Evolutionary conservation across 2,113 vertebrate species (phyloP).

Genomic region (Mugil cephalus): DNA sequence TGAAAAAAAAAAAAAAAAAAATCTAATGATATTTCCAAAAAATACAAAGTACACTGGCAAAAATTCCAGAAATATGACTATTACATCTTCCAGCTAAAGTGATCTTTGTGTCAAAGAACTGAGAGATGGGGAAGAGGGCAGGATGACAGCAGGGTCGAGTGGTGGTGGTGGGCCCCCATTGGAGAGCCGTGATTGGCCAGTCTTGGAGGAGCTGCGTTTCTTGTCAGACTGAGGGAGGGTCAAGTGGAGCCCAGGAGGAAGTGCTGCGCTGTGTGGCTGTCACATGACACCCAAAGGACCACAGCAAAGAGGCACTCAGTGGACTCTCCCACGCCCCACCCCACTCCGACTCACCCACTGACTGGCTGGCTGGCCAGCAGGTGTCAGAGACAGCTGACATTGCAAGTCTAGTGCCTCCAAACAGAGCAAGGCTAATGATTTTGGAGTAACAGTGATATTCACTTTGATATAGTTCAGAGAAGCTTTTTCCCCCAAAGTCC

Average conservation of each 20-base stretch:
- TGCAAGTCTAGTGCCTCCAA: constrained; percentile 76
- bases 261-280: constrained; percentile 67
- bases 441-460: constrained; percentile 86
- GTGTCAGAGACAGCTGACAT: constrained; percentile 65
- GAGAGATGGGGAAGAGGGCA: constrained; percentile 56
- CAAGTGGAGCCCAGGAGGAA: constrained; percentile 66
- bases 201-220: constrained; percentile 59
- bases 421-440: constrained; percentile 82
- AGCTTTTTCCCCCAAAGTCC: constrained; percentile 49
- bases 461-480: constrained; percentile 77
- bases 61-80: constrained; percentile 82
- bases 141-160: constrained; percentile 48
- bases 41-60: constrained; percentile 74
- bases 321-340: constrained; percentile 58
- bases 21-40: constrained; percentile 53
- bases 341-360: constrained; percentile 17
- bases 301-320: constrained; percentile 82
- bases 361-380: constrained; percentile 31
- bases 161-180: constrained; percentile 12
- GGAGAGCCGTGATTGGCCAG: constrained; percentile 67
- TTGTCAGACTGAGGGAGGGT: constrained; percentile 51
- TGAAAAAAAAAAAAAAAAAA: constrained; percentile 34
- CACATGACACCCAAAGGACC: constrained; percentile 60
- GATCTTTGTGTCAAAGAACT: constrained; percentile 80
- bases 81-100: constrained; percentile 86